Evolutionary conservation across 53 echinoderm and acorn worm genomes (phyloP).

Genomic region (Zoroaster sp.): DNA sequence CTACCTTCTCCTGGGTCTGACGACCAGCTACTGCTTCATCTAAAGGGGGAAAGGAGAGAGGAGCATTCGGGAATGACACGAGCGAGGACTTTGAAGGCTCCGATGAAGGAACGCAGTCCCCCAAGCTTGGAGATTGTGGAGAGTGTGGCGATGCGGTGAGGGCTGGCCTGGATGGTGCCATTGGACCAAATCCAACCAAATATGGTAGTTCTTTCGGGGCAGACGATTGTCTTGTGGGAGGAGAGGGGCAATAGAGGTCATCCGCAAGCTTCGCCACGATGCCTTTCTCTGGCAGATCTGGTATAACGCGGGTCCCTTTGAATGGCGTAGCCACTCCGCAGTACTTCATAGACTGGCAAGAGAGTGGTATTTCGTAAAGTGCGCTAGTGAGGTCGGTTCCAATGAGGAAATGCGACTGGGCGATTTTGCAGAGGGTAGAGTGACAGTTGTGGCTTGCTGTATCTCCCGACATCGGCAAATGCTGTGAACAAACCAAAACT

Average conservation of each 20-base stretch:
- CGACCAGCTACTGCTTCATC: no score
- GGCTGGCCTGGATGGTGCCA: slow-evolving; percentile 41
- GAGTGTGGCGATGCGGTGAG: slow-evolving; percentile 48
- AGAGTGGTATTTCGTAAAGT: no score
- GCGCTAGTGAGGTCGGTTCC: no score
- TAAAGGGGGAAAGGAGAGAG: slow-evolving; percentile 38
- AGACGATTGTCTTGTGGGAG: slow-evolving; percentile 48
- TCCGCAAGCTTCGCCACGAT: slow-evolving; percentile 62
- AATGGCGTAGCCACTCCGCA: slow-evolving; percentile 42
- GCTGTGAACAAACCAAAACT: slow-evolving; percentile 56
- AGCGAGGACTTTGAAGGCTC: slow-evolving; percentile 53
- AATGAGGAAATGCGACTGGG: not conserved
- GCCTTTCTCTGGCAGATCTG: slow-evolving; percentile 27
- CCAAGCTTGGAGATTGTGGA: slow-evolving; percentile 25
- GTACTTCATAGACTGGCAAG: slow-evolving; percentile 54
- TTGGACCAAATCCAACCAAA: slow-evolving; percentile 63
- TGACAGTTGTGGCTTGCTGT: slow-evolving; percentile 15
- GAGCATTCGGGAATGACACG: slow-evolving; percentile 47
- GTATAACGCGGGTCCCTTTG: slow-evolving; percentile 34
- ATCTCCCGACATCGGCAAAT: slow-evolving; percentile 60
- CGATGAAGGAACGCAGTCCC: slow-evolving; percentile 63
- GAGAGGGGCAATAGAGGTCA: slow-evolving; percentile 61
- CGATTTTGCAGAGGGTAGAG: slow-evolving; percentile 43
- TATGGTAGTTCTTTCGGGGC: slow-evolving; percentile 51
- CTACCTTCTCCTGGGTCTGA: no score